Base-by-base conservation (phyloP, 2,888 invertebrate genomes). In the Sinodicranocentrus sp. region DNA sequence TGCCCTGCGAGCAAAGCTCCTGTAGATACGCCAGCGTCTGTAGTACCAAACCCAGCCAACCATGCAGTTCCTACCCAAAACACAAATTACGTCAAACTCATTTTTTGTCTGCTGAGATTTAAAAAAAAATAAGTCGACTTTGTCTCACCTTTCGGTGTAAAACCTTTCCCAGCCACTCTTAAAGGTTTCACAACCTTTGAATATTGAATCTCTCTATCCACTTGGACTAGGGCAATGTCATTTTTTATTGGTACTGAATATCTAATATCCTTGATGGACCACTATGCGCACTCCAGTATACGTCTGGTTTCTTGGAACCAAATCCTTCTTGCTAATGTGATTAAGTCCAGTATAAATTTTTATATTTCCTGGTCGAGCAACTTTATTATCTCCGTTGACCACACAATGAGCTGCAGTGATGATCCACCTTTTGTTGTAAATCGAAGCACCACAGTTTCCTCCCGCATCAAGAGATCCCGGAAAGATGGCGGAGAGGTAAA, bases 101-200 rank as follows among this genome's bases (percentile, higher is more conserved):
- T 39, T 39, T 39, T 13, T 13, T 8, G 39, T 8, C 5, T 8
- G 6, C 39, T 48, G 48, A n/a, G 33, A 33, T 33, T 6, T 33
- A 6, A n/a, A n/a, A n/a, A n/a, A n/a, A n/a, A 33, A 33, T 33
- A 10, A 33, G 33, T n/a, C n/a, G 33, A 33, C 33, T 33, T 33
- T 33, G 6, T 48, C 15, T 48, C 15, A 67, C 67, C 78, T 52
- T 61, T 78, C 1, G 78, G 68, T 33, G 59, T 59, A 23, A 61
- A 78, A 1, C 78, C 78, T 33, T 78, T 78, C 1, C 26, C 17
- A 48, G 78, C 78, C 0, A 70, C 70, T 2, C 78, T 59, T 21
- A 78, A 70, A 25, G 78, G 78, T 23, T 78, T 78, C 6, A 78
- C 78, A 70, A 57, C 68, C 17, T 70, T 70, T n/a, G 78, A 78